phyloP scores from a whole-genome alignment of 2,113 vertebrate genomes.

The Romanogobio albipinnatus region DNA sequence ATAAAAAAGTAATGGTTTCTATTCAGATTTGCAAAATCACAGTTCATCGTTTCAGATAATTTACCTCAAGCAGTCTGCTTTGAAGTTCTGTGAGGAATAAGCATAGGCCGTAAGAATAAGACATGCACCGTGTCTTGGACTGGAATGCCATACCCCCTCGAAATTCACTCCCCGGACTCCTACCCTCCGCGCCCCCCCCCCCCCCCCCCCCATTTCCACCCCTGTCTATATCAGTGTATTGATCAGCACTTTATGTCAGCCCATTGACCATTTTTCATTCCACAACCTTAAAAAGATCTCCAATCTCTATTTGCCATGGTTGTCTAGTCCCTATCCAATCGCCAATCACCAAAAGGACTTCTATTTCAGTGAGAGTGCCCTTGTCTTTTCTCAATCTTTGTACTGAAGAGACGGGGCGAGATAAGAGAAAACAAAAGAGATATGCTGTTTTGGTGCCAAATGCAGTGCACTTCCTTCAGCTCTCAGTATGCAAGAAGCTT shows the following conservation, averaged over 20 bases:
- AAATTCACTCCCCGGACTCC: no score
- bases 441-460: not conserved
- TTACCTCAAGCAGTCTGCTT: no score
- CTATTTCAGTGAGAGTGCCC: not conserved
- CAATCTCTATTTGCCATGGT: constrained; percentile 9
- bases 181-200: no score
- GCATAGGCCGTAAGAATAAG: no score
- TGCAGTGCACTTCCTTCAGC: not conserved
- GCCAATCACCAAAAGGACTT: constrained; percentile 5
- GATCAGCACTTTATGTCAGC: not conserved
- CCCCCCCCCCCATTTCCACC: no score
- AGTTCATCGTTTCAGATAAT: no score
- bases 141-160: no score
- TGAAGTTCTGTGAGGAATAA: no score
- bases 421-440: constrained; percentile 21
- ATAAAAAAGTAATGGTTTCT: no score
- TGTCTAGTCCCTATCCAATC: not conserved
- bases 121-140: no score
- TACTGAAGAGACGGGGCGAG: not conserved
- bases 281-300: constrained; percentile 11
- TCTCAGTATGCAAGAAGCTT: not conserved
- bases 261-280: not conserved
- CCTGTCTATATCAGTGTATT: constrained; percentile 17
- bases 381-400: constrained; percentile 10
- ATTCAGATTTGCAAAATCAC: no score